Evolutionary conservation across 2,113 vertebrate genomes (phyloP), one percentile per base, ranked within the genome.

Genomic region (Hiodon alosoides): DNA sequence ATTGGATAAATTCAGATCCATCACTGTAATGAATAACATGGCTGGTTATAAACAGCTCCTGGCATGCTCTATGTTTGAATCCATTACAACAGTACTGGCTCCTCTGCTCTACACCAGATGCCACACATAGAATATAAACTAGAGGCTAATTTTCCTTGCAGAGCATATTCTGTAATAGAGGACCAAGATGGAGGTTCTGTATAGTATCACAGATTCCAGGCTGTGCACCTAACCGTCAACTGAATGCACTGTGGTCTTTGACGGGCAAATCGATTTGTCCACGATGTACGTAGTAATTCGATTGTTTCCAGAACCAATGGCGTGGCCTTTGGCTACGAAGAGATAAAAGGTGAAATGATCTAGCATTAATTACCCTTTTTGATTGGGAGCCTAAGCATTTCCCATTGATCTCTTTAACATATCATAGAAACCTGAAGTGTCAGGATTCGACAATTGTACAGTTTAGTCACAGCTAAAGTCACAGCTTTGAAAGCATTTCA

Each of bases 21-120:
- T 66, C 31, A 51, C 59, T 52, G 58, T 51, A 60, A 59, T 62
- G n/a, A 62, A 72, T 72, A 51, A 67, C 48, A n/a, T 68, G 7
- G 50, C n/a, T 64, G 71, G 52, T 52, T 72, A 31, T 17, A 9
- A 57, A 13, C 7, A 48, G 48, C 61, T 50, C 4, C 47, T 17
- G 48, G 58, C 8, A 3, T n/a, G 46, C 51, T 72, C 9, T 3
- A 9, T 72, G 17, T 72, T 50, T 61, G 64, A 72, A 62, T 72
- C 10, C 50, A 17, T 61, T 10, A 5, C 59, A 16, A 6, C 58
- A 31, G 51, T 50, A 51, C 47, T 72, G 71, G 52, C 71, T 66
- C 11, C 59, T 31, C 31, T 31, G 31, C 31, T 31, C 2, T 11
- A 62, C 5, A 6, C n/a, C 47, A 62, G 50, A 17, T 52, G 16